phyloP scores from a whole-genome alignment of 2,888 invertebrate genomes.

The Rhagium mordax region DNA sequence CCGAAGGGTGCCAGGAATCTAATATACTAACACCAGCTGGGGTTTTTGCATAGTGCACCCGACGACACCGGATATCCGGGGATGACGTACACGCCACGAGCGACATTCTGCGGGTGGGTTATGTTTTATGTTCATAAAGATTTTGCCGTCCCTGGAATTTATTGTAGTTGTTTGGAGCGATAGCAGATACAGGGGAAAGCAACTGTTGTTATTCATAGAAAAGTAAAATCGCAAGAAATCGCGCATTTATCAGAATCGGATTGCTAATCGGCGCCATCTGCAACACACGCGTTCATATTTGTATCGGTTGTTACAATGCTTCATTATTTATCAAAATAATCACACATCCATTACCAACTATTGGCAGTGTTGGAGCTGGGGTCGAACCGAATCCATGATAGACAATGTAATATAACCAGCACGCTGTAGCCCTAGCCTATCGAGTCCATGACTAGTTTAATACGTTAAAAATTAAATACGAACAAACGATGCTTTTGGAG shows the following conservation, averaged over 20 bases:
- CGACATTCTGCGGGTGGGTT: neutral
- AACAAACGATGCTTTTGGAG: too few relatives aligned
- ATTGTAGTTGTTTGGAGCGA: neutral
- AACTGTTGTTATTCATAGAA: neutral
- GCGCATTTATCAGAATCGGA: neutral
- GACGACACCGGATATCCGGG: conserved; percentile 11
- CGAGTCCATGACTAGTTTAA: too few relatives aligned
- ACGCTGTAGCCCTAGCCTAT: too few relatives aligned
- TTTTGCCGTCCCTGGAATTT: conserved; percentile 3
- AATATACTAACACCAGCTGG: conserved; percentile 10
- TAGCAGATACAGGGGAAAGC: neutral
- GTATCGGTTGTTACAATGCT: too few relatives aligned
- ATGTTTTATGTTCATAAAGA: neutral
- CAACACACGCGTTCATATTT: neutral
- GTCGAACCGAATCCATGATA: too few relatives aligned
- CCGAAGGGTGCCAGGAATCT: neutral
- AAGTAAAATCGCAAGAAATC: neutral
- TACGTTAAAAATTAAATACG: too few relatives aligned
- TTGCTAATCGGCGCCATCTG: neutral
- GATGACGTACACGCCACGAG: neutral
- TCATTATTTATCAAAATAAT: too few relatives aligned
- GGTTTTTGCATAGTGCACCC: neutral
- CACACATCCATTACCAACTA: too few relatives aligned
- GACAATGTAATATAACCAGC: too few relatives aligned
- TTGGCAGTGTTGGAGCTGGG: too few relatives aligned